phyloP scores from a whole-genome alignment of 2,113 vertebrate genomes.

The Nestor notabilis region DNA sequence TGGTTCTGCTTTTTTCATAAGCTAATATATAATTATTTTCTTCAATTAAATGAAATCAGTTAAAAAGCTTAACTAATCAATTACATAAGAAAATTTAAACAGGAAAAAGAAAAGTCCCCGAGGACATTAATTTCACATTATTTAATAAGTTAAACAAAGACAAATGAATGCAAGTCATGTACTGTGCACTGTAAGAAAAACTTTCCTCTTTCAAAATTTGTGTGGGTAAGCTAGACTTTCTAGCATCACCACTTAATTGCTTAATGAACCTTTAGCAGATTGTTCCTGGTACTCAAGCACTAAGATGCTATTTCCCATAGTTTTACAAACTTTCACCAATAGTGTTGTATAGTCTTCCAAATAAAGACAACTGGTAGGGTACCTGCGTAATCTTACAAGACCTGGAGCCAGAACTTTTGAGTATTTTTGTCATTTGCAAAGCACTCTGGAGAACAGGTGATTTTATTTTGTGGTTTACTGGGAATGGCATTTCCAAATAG shows the following conservation, averaged over 20 bases:
- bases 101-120: neutral
- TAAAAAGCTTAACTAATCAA: conserved; percentile 21
- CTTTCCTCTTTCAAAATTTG: neutral
- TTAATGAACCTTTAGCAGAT: neutral
- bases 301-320: neutral
- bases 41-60: conserved; percentile 26
- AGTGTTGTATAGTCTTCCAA: neutral
- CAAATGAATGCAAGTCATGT: neutral
- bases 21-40: neutral
- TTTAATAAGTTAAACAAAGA: neutral
- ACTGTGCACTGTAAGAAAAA: neutral
- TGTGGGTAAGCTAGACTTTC: neutral
- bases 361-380: neutral
- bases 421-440: neutral
- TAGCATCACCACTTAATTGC: neutral
- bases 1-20: neutral
- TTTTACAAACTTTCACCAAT: neutral
- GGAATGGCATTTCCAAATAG: neutral
- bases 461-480: neutral
- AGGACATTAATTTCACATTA: neutral
- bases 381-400: neutral
- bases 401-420: neutral
- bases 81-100: neutral
- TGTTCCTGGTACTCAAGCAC: neutral
- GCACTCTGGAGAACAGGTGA: neutral